These are phyloP conservation scores for Channa argus DNA, from an alignment of 2,113 vertebrate species.

Conservation along the genomic window DNA sequence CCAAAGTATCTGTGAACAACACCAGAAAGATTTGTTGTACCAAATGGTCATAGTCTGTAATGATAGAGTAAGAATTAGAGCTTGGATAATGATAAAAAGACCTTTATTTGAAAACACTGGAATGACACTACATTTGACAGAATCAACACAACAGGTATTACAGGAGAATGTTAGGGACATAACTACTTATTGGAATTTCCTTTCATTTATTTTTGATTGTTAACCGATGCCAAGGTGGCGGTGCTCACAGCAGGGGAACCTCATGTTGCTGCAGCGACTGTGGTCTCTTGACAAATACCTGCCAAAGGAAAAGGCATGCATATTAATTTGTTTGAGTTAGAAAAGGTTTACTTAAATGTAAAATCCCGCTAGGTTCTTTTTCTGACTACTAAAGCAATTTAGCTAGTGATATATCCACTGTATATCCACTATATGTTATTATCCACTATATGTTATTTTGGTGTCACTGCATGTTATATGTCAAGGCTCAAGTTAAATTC, in stretches of 20 bases:
- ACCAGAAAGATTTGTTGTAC: not conserved
- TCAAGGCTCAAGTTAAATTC: too few species aligned
- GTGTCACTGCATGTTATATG: too few species aligned
- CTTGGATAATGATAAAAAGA: slow-evolving; percentile 35
- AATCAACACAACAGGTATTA: slow-evolving; percentile 25
- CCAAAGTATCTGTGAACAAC: not conserved
- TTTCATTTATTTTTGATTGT: slow-evolving; percentile 21
- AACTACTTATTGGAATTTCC: slow-evolving; percentile 43
- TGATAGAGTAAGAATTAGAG: not conserved
- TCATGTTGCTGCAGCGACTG: slow-evolving; percentile 48
- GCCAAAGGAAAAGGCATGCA: slow-evolving; percentile 37
- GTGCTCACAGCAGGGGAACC: slow-evolving; percentile 30
- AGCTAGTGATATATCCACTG: not conserved
- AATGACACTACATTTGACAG: slow-evolving; percentile 61
- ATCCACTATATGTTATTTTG: not conserved
- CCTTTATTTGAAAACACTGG: slow-evolving; percentile 72
- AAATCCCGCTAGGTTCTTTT: slow-evolving; percentile 33
- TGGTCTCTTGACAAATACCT: slow-evolving; percentile 68
- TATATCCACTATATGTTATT: not conserved
- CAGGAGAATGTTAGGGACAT: slow-evolving; percentile 2
- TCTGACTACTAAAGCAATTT: slow-evolving; percentile 15
- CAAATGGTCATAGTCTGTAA: not conserved
- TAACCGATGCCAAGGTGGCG: slow-evolving; percentile 3
- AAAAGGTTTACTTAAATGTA: too few species aligned
- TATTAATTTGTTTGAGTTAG: too few species aligned